phyloP scores from a whole-genome alignment of 2,113 vertebrate genomes.

The Peromyscus maniculatus region DNA sequence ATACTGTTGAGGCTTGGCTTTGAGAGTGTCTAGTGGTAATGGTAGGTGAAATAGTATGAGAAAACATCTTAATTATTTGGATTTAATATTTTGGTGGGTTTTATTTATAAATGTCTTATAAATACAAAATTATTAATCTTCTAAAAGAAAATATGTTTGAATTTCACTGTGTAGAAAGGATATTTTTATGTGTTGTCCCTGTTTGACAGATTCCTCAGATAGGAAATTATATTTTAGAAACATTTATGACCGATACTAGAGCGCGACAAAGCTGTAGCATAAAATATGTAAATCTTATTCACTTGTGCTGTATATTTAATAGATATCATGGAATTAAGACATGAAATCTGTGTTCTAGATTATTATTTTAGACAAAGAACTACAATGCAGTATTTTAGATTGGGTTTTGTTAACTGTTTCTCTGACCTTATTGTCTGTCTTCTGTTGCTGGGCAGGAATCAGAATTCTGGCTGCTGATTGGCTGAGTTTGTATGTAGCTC shows the following conservation, averaged over 20 bases:
- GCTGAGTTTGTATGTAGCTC: constrained; percentile 76
- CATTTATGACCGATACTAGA: constrained; percentile 47
- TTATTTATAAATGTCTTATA: constrained; percentile 62
- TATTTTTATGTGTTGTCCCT: constrained; percentile 28
- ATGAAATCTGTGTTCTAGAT: constrained; percentile 83
- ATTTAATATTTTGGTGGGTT: constrained; percentile 32
- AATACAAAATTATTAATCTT: background rate
- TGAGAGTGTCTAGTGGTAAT: constrained; percentile 9
- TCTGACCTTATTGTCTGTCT: constrained; percentile 83
- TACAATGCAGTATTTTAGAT: constrained; percentile 68
- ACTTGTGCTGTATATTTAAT: constrained; percentile 57
- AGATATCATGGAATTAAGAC: constrained; percentile 25
- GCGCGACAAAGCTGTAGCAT: constrained; percentile 35
- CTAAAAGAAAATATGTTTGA: constrained; percentile 29
- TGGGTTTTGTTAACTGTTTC: constrained; percentile 70
- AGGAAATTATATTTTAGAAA: constrained; percentile 61
- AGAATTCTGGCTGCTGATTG: constrained; percentile 84
- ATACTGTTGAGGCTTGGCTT: constrained; percentile 30
- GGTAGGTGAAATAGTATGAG: constrained; percentile 15
- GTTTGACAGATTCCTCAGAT: constrained; percentile 56
- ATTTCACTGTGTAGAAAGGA: constrained; percentile 40
- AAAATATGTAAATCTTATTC: constrained; percentile 54
- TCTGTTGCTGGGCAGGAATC: constrained; percentile 88
- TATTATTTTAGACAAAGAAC: constrained; percentile 73
- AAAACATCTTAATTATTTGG: constrained; percentile 28